These are phyloP conservation scores for Leptobrachium leishanense DNA, from an alignment of 2,113 vertebrate genomes.

Conservation along the genomic window DNA sequence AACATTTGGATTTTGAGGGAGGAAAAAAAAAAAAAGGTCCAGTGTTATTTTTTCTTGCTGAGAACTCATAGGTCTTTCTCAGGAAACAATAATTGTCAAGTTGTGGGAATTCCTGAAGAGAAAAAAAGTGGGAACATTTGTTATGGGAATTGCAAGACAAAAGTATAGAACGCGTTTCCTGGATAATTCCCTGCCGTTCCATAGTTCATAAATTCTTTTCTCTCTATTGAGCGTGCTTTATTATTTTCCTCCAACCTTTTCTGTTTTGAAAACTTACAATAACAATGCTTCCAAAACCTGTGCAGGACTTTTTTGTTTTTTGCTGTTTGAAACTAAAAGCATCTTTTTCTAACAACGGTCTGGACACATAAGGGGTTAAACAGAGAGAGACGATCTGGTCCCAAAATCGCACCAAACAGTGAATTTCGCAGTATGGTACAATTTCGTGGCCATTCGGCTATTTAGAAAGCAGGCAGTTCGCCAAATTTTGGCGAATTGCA, in stretches of 20 bases:
- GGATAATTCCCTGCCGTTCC: slow-evolving; percentile 32
- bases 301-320: too few relatives aligned
- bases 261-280: background rate
- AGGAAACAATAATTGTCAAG: slow-evolving; percentile 51
- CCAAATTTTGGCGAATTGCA: too few relatives aligned
- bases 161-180: slow-evolving; percentile 42
- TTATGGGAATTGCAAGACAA: slow-evolving; percentile 46
- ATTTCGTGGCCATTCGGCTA: too few relatives aligned
- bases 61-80: slow-evolving; percentile 48
- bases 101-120: slow-evolving; percentile 46
- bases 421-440: too few relatives aligned
- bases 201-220: slow-evolving; percentile 13
- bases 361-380: too few relatives aligned
- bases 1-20: slow-evolving; percentile 32
- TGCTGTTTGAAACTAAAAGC: too few relatives aligned
- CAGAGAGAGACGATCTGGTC: too few relatives aligned
- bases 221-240: background rate
- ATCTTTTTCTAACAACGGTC: too few relatives aligned
- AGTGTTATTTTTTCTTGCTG: slow-evolving; percentile 47
- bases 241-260: slow-evolving; percentile 2
- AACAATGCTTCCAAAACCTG: background rate
- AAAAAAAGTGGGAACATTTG: slow-evolving; percentile 46
- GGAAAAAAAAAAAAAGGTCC: slow-evolving; percentile 12
- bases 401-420: too few relatives aligned
- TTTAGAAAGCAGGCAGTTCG: too few relatives aligned